Base-by-base conservation (phyloP, 2,888 invertebrate species). In the Oegoconia quadripuncta region DNA sequence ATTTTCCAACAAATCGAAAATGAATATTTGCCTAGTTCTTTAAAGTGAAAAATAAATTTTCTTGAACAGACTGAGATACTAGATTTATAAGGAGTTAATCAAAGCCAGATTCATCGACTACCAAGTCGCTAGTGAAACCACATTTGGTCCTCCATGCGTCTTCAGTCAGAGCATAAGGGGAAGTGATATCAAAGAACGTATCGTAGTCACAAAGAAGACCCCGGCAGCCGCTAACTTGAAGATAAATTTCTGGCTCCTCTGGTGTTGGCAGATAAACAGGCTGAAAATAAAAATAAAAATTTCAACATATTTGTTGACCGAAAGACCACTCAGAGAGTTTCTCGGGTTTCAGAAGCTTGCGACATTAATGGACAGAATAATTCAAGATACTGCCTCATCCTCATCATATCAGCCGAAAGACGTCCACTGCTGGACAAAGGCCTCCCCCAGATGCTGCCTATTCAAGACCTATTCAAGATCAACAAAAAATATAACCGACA, bases 251-350 rank as follows among this genome's bases (percentile, higher is more conserved):
- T 4, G 12, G 12, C 3, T 31, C 39, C 5, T 37, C 34, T 8
- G 42, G 42, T 7, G 31, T 16, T 1, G 4, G 15, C 4, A 41
- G 15, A 16, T 43, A 46, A 2, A 46, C 41, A 1, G 46, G 46
- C 46, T 46, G 38, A 12, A 35, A 34, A 26, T 14, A 17, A 15
- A 23, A n/a, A 17, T 6, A 11, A 3, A 16, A 6, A 22, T 27
- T 29, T 15, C n/a, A 22, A 15, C 11, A 16, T 3, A 4, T 13
- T 16, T 16, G 3, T n/a, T n/a, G n/a, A n/a, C n/a, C n/a, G n/a
- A n/a, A 3, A 11, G 3, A 5, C 5, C 7, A 3, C 7, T 11
- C n/a, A n/a, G 3, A n/a, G 11, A 26, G 7, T 26, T 3, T 20
- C 8, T 6, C 5, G 4, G 8, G 8, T 8, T 6, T 4, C 4